Base-by-base conservation (phyloP, 2,797 vertebrate genomes). In the Hyperoplus immaculatus region DNA sequence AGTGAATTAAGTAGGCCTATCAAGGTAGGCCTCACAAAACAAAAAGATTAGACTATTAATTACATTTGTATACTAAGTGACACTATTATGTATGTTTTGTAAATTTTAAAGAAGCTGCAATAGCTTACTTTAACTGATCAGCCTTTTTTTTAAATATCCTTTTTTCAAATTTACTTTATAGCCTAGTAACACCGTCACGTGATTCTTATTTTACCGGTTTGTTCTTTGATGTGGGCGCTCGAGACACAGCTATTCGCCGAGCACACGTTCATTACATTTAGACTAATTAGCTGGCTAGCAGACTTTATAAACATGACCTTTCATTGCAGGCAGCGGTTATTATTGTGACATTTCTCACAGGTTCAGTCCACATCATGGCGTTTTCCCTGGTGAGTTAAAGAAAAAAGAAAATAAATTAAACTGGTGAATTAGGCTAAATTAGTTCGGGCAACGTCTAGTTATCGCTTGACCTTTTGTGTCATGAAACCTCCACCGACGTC, bases 341-440 rank as follows among this genome's bases (percentile, higher is more conserved):
- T 82, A 72, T 77, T 88, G 88, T 87, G 89, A 69, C 83, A 38
- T 80, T 85, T 89, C 75, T 78, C 63, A 49, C 69, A 90, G 69
- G 36, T 68, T 60, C 39, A 64, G 79, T 78, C 50, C 80, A 49
- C 78, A 82, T 60, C 74, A 96, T 96, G 95, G 95, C 95, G 57
- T 96, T 96, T 94, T 95, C 95, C 76, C 72, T 95, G 95, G 95
- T 96, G 89, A 96, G 95, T 94, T 1, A 59, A 29, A 29, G 29
- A 29, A 29, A 29, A 29, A 29, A 29, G 38, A 62, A 39, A 15
- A 3, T 0, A 16, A n/a, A 8, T n/a, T 3, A 38, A 67, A 18
- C 0, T 1, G 5, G 11, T 46, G 36, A 12, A 45, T 15, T 60
- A 2, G 3, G 29, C 29, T 29, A 9, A 54, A 43, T 36, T 6